These are phyloP conservation scores for Polymixis lichenea DNA, from an alignment of 2,888 invertebrate genomes.

Conservation along the genomic window DNA sequence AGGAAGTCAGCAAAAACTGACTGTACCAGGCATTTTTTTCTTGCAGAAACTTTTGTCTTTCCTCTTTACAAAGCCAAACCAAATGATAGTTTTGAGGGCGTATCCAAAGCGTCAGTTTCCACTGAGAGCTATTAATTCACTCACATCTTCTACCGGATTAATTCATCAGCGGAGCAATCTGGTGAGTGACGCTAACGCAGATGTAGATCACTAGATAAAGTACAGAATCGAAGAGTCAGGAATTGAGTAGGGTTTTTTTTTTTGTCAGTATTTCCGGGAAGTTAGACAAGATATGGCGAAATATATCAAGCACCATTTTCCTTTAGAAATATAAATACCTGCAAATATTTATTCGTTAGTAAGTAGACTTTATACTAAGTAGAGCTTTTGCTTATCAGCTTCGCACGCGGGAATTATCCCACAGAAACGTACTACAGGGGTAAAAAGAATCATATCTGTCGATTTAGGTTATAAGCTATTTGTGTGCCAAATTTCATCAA, in stretches of 20 bases:
- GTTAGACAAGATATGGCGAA: neutral
- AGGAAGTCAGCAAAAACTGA: neutral
- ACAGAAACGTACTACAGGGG: no score
- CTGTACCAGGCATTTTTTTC: neutral
- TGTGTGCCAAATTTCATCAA: no score
- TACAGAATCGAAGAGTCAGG: neutral
- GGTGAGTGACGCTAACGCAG: slow-evolving; percentile 57
- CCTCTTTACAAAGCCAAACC: neutral
- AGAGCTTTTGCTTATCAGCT: no score
- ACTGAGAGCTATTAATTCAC: slow-evolving; percentile 69
- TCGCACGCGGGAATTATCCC: no score
- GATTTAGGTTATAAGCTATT: no score
- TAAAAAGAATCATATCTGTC: no score
- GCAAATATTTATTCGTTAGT: no score
- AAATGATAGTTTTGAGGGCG: slow-evolving; percentile 5
- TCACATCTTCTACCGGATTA: slow-evolving; percentile 69
- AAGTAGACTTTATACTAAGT: no score
- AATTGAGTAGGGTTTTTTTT: neutral
- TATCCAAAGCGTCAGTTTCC: slow-evolving; percentile 23
- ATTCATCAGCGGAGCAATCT: slow-evolving; percentile 71
- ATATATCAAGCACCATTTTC: neutral
- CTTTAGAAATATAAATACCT: neutral
- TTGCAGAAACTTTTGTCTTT: neutral
- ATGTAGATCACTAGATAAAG: slow-evolving; percentile 28
- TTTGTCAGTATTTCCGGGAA: neutral